Conservation (phyloP, 1,140 invertebrate genomes). For the Drosophila sulfurigaster region DNA sequence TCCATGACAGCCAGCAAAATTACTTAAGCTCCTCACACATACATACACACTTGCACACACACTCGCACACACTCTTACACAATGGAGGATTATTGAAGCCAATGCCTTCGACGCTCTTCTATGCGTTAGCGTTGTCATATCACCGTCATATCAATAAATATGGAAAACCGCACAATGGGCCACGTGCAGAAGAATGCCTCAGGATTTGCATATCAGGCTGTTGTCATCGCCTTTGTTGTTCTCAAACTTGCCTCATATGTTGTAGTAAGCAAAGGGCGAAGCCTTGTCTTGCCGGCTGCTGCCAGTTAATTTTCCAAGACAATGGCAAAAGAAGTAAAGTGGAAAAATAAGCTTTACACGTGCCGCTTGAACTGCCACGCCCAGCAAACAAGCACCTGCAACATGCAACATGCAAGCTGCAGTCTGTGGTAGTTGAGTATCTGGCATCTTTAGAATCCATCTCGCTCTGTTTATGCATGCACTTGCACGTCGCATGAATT, state of each 20-base stretch:
- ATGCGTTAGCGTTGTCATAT: conserved; percentile 63
- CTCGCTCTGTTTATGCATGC: conserved; percentile 51
- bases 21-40: conserved; percentile 64
- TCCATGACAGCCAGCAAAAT: conserved; percentile 76
- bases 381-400: conserved; percentile 40
- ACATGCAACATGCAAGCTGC: conserved; percentile 14
- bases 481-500: conserved; percentile 65
- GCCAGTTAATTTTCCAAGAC: conserved; percentile 81
- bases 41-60: conserved; percentile 5
- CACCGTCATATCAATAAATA: conserved; percentile 82
- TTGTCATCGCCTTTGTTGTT: conserved; percentile 49
- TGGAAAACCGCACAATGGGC: conserved; percentile 71
- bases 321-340: conserved; percentile 67
- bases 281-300: conserved; percentile 51
- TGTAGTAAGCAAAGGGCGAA: neutral
- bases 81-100: conserved; percentile 60
- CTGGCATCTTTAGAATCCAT: conserved; percentile 5
- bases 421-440: neutral
- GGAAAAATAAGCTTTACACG: conserved; percentile 78
- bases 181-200: conserved; percentile 41
- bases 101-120: conserved; percentile 24
- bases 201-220: conserved; percentile 67
- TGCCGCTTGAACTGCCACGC: conserved; percentile 69
- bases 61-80: conserved; percentile 1
- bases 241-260: conserved; percentile 57